Conservation (phyloP, 2,888 invertebrate genomes). For the Plebejus argus region DNA sequence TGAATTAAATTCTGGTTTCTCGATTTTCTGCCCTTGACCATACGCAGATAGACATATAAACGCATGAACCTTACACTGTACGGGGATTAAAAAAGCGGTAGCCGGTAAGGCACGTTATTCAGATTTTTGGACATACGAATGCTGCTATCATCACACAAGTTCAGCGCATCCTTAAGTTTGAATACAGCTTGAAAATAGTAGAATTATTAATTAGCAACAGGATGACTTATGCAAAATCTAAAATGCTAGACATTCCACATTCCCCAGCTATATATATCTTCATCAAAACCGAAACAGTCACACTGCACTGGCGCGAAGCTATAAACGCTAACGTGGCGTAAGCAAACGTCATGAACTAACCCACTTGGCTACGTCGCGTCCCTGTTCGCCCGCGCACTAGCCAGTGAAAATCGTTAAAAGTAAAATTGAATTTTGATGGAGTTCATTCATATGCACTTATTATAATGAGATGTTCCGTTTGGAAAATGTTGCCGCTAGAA, state of each 20-base stretch:
- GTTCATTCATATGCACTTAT: slow-evolving; percentile 27
- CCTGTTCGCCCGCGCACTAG: background rate
- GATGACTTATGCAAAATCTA: background rate
- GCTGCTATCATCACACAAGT: background rate
- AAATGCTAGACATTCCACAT: background rate
- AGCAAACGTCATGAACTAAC: background rate
- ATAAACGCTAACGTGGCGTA: background rate
- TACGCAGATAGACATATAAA: too few relatives aligned
- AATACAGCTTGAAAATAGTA: too few relatives aligned
- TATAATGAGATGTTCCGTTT: background rate
- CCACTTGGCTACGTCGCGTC: slow-evolving; percentile 5
- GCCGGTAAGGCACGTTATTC: too few relatives aligned
- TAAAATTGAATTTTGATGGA: slow-evolving; percentile 37
- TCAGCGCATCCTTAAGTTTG: too few relatives aligned
- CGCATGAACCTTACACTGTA: too few relatives aligned
- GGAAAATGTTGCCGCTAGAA: background rate
- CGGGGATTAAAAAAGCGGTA: too few relatives aligned
- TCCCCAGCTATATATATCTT: background rate
- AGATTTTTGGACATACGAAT: too few relatives aligned
- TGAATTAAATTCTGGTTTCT: too few relatives aligned
- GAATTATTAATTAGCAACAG: too few relatives aligned
- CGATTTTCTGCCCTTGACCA: too few relatives aligned
- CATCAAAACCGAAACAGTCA: background rate
- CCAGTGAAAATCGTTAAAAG: slow-evolving; percentile 25
- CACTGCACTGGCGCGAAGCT: background rate